These are phyloP conservation scores for Ciconia boyciana DNA, from an alignment of 2,113 vertebrate genomes.

Conservation along the genomic window DNA sequence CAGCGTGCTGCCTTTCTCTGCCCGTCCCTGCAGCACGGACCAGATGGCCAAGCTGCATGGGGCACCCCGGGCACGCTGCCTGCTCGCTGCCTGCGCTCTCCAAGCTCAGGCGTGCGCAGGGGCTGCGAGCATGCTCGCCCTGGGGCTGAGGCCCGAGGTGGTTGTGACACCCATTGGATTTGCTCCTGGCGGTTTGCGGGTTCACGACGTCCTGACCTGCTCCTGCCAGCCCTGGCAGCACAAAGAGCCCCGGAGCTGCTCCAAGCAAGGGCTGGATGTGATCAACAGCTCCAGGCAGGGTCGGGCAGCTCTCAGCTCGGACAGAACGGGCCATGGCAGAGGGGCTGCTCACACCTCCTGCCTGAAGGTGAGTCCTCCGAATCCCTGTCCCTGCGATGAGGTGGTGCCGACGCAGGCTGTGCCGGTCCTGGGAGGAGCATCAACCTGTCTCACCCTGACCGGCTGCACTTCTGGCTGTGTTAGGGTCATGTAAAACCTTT, in stretches of 20 bases:
- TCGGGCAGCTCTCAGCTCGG: not conserved
- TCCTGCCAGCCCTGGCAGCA: not conserved
- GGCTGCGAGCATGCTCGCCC: accelerated
- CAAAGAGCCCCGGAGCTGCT: not conserved
- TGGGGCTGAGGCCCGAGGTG: not conserved
- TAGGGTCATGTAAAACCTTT: not conserved
- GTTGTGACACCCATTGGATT: not conserved
- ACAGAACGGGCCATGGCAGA: not conserved
- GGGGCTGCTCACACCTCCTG: not conserved
- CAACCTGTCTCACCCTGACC: accelerated
- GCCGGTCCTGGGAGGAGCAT: not conserved
- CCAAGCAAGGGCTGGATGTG: not conserved
- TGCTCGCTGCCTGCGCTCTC: not conserved
- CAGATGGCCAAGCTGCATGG: not conserved
- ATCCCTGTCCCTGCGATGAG: accelerated
- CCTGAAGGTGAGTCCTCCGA: accelerated
- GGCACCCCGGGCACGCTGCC: not conserved
- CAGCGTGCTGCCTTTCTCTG: not conserved
- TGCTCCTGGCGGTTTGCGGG: not conserved
- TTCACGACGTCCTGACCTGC: accelerated
- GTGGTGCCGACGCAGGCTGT: accelerated
- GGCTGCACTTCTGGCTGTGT: not conserved
- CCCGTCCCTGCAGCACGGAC: accelerated
- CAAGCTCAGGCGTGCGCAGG: accelerated
- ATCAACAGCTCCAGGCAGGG: not conserved